A percentile compares a stretch with the other conserved stretches of the same genome.
phyloP scores from a whole-genome alignment of 2,797 vertebrate genomes.

The Catamblyrhynchus diadema region DNA sequence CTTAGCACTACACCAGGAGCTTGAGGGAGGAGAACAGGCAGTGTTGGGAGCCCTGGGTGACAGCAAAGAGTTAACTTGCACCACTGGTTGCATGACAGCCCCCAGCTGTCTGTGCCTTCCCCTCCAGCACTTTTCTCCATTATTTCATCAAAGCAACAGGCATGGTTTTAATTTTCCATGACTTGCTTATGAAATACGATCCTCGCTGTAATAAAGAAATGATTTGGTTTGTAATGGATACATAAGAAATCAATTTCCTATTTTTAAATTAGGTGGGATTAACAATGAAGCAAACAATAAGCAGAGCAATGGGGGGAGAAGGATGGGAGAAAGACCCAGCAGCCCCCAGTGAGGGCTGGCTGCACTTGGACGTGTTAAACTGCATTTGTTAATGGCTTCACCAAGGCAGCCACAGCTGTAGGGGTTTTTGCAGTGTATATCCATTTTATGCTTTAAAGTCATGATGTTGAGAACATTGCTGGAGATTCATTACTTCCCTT shows the following conservation, averaged over 20 bases:
- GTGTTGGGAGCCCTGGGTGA: background rate
- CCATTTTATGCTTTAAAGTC: background rate
- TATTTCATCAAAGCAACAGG: constrained; percentile 64
- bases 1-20: background rate
- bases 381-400: constrained; percentile 27
- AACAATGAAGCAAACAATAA: constrained; percentile 61
- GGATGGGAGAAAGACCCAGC: background rate
- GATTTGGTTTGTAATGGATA: constrained; percentile 60
- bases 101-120: constrained; percentile 51
- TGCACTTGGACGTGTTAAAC: background rate
- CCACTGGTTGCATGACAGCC: constrained; percentile 25
- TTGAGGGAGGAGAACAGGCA: background rate
- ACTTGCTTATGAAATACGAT: constrained; percentile 57
- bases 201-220: constrained; percentile 60
- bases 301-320: background rate
- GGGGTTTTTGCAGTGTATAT: background rate
- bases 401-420: constrained; percentile 12
- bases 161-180: constrained; percentile 64
- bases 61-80: constrained; percentile 50
- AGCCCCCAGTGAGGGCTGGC: background rate
- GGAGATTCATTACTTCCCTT: constrained; percentile 52
- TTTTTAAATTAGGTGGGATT: constrained; percentile 64
- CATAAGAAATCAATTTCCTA: constrained; percentile 68
- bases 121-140: constrained; percentile 36
- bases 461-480: background rate